Base-by-base conservation (phyloP, 2,888 invertebrate genomes). In the Tipula lateralis region DNA sequence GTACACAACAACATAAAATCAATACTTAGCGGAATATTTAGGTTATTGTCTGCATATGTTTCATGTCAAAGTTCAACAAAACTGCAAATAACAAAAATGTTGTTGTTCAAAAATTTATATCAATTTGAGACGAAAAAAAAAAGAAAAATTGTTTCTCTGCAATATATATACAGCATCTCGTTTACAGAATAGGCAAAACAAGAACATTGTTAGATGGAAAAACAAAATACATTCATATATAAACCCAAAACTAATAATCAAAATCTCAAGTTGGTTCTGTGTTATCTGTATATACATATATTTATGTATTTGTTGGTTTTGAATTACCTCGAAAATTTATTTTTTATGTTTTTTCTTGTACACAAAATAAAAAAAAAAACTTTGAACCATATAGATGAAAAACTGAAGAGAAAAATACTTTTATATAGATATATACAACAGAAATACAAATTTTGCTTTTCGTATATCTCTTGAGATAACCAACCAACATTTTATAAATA, bases 221-320 rank as follows among this genome's bases (percentile, higher is more conserved):
- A 66, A 66, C 66, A 66, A 12, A 66, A 66, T 24, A n/a, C n/a
- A n/a, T n/a, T n/a, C n/a, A 66, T 66, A 24, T 66, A 24, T 66
- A 66, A 66, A 24, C 66, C 66, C 66, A 66, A 66, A 66, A 66
- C 66, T 66, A 66, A 66, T 66, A 66, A 66, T 66, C 66, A 66
- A 66, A 66, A 66, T 66, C 66, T 66, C 66, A 66, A 66, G 66
- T 66, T 24, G 66, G 19, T 66, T 66, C 24, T 66, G 66, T 66
- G 24, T 66, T 66, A 24, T 66, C 66, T 9, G 66, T 24, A 44
- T 13, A 36, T 32, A 36, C n/a, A n/a, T n/a, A 32, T 32, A 7
- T 39, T 3, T 39, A 24, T 9, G 9, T 66, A 66, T 66, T 66
- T 66, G 66, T 66, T 66, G 66, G 19, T 66, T 66, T 66, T 44